Evolutionary conservation across 2,113 vertebrate species (phyloP).

Genomic region (Thunnus thynnus): DNA sequence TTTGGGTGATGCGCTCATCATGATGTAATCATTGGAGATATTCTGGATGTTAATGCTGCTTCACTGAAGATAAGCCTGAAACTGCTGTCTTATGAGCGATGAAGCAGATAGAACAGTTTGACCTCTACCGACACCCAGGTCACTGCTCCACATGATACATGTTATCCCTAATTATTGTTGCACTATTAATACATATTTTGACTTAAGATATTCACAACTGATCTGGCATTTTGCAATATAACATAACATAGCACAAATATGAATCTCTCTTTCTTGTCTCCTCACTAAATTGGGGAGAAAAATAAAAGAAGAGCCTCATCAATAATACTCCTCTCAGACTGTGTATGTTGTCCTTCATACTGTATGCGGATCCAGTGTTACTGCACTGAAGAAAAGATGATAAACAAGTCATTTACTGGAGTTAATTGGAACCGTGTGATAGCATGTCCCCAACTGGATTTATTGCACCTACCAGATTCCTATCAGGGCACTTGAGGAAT

Average conservation of each 20-base stretch:
- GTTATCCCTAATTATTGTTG: background rate
- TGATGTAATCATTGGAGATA: conserved; percentile 38
- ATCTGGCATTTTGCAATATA: background rate
- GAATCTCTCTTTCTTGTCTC: background rate
- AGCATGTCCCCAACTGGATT: conserved; percentile 27
- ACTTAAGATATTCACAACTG: background rate
- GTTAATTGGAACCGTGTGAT: conserved; percentile 36
- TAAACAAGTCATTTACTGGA: conserved; percentile 42
- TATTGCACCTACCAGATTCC: conserved; percentile 27
- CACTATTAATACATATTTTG: background rate
- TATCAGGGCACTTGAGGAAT: conserved; percentile 3
- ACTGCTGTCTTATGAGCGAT: background rate
- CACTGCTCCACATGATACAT: too few relatives aligned
- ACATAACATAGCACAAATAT: background rate
- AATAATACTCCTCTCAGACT: background rate
- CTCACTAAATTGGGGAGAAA: background rate
- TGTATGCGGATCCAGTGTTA: conserved; percentile 7
- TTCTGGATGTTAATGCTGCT: conserved; percentile 26
- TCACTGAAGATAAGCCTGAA: background rate
- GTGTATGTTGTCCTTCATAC: background rate
- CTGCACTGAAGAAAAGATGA: conserved; percentile 10
- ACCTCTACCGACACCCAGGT: background rate
- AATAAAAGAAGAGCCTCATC: background rate
- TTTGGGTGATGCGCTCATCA: conserved; percentile 53
- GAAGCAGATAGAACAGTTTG: background rate